Evolutionary conservation across 2,797 vertebrate genomes (phyloP), one percentile per base, ranked within the genome.

Genomic region (Hypotaenidia okinawae): DNA sequence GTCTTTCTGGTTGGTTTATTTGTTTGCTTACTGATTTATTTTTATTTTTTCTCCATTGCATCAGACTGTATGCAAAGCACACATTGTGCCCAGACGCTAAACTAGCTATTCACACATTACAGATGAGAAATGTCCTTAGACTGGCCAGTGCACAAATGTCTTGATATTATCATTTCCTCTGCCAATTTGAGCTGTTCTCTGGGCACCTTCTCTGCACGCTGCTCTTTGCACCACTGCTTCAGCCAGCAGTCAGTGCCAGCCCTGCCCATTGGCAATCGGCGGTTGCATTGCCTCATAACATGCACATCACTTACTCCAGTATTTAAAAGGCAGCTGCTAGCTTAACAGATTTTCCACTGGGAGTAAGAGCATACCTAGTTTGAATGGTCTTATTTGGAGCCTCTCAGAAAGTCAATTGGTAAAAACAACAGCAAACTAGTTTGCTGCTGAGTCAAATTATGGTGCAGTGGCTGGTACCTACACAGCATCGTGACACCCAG

Each of bases 1-100:
- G 88, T 90, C 84, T 74, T 94, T 70, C 86, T 78, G 51, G 21
- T 62, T 22, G 49, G 78, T 87, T 95, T 92, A 85, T 94, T 94
- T 95, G 81, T 94, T 91, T 92, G 81, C 89, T 58, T 89, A 73
- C 84, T 55, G 75, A 62, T 76, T 54, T 54, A 18, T 55, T 32
- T 47, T 23, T 57, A 37, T n/a, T 23, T n/a, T 52, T 17, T 27
- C 41, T 41, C 37, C 5, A 13, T 16, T 92, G 41, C 94, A 72
- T 25, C 91, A 95, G 54, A 23, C 80, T n/a, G 22, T 54, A 54
- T 0, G 32, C 67, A 58, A 41, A 90, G 70, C 45, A 70, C 32
- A 19, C 8, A 0, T 51, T 87, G 78, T 91, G 90, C 68, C 33
- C 66, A 39, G 81, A 59, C 78, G 91, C 72, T 64, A 51, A 92